Conservation (phyloP, 2,113 vertebrate species). For the Atherinomorus stipes region DNA sequence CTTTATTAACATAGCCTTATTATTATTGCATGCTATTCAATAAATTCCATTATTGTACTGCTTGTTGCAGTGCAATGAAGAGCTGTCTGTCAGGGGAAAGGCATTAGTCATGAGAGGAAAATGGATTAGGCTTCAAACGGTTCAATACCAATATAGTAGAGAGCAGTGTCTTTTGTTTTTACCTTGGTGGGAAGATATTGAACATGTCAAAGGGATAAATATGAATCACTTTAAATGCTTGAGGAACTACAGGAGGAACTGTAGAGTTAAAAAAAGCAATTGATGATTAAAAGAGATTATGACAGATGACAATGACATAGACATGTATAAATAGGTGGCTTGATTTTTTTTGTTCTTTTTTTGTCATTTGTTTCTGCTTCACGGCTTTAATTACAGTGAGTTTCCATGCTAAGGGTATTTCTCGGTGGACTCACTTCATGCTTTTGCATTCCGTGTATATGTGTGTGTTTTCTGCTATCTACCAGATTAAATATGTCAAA, state of each 20-base stretch:
- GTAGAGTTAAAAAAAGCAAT: neutral
- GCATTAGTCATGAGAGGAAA: conserved; percentile 64
- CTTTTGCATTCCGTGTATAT: conserved; percentile 4
- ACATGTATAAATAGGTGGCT: conserved; percentile 8
- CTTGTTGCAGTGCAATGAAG: conserved; percentile 44
- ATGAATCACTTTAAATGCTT: conserved; percentile 55
- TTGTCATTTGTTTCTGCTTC: conserved; percentile 2
- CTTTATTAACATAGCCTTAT: conserved; percentile 12
- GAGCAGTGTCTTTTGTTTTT: conserved; percentile 45
- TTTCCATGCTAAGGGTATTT: conserved; percentile 2
- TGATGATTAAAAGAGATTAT: conserved; percentile 32
- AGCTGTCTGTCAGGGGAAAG: conserved; percentile 46
- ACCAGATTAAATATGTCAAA: conserved; percentile 37
- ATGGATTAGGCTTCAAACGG: conserved; percentile 65
- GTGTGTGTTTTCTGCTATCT: conserved; percentile 14
- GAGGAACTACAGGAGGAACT: conserved; percentile 37
- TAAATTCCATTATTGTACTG: conserved; percentile 3
- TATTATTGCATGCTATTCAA: neutral
- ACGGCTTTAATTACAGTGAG: neutral
- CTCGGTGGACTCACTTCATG: neutral
- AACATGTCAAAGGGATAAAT: conserved; percentile 58
- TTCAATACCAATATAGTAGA: conserved; percentile 57
- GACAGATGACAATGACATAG: conserved; percentile 8
- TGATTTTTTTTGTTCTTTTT: neutral
- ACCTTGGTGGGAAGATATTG: conserved; percentile 57